Evolutionary conservation across 2,888 invertebrate species (phyloP).

Genomic region (Volucella inanis): DNA sequence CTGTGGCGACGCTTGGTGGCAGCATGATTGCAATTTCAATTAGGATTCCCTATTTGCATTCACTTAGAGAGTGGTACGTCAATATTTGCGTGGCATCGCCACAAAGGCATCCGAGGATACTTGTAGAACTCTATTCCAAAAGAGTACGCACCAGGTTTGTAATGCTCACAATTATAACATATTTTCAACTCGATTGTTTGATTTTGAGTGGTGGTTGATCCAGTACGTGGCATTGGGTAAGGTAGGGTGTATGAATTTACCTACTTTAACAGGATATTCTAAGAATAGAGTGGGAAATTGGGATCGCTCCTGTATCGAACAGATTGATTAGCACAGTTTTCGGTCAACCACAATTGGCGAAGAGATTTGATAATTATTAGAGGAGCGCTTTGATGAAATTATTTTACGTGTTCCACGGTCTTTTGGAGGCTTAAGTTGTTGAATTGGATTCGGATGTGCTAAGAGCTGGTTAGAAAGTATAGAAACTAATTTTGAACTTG

Average conservation of each 20-base stretch:
- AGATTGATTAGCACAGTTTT: conserved; percentile 33
- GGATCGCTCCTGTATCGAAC: no score
- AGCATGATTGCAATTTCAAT: conserved; percentile 75
- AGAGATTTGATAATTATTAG: conserved; percentile 41
- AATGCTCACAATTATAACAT: conserved; percentile 52
- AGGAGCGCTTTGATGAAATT: conserved; percentile 32
- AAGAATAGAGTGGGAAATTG: no score
- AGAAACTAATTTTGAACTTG: conserved; percentile 22
- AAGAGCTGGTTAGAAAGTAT: not conserved
- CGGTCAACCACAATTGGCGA: conserved; percentile 19
- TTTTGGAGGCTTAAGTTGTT: not conserved
- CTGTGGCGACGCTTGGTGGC: not conserved
- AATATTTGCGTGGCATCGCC: conserved; percentile 63
- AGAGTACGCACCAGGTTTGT: conserved; percentile 18
- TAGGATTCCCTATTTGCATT: conserved; percentile 73
- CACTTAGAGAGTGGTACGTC: conserved; percentile 72
- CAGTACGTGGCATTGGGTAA: not conserved
- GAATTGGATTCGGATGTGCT: not conserved
- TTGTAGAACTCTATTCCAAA: not conserved
- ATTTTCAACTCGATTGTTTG: conserved; percentile 62
- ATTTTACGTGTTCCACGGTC: conserved; percentile 36
- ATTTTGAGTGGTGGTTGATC: conserved; percentile 8
- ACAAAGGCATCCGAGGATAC: conserved; percentile 62
- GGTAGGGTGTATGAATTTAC: not conserved
- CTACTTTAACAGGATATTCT: no score